phyloP scores from a whole-genome alignment of 2,888 invertebrate species.

The Ormyrus thymus region DNA sequence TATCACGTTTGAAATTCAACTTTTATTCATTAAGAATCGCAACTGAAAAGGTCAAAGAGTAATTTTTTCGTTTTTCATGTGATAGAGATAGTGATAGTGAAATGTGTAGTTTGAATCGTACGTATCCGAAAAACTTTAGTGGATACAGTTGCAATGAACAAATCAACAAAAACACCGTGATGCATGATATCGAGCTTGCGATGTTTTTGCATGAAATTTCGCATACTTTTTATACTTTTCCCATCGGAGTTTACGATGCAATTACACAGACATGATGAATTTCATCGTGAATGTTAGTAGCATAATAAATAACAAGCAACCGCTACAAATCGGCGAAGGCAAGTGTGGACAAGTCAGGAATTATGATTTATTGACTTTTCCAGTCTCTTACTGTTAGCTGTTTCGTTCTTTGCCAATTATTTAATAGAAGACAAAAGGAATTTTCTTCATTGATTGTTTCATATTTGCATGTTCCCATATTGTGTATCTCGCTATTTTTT shows the following conservation, averaged over 20 bases:
- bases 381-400: slow-evolving; percentile 47
- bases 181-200: slow-evolving; percentile 47
- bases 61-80: slow-evolving; percentile 26
- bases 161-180: slow-evolving; percentile 31
- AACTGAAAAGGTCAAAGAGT: slow-evolving; percentile 39
- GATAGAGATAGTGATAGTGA: background rate
- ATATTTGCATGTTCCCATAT: slow-evolving; percentile 19
- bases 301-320: slow-evolving; percentile 68
- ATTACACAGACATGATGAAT: slow-evolving; percentile 19
- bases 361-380: slow-evolving; percentile 52
- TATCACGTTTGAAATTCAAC: too few relatives aligned
- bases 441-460: slow-evolving; percentile 30
- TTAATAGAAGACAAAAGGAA: slow-evolving; percentile 9
- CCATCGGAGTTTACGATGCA: slow-evolving; percentile 16
- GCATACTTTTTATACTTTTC: slow-evolving; percentile 32
- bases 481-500: slow-evolving; percentile 20
- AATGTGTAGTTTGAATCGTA: slow-evolving; percentile 26
- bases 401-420: slow-evolving; percentile 25
- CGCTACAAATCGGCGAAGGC: slow-evolving; percentile 73
- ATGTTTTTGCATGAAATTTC: slow-evolving; percentile 54
- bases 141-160: slow-evolving; percentile 31
- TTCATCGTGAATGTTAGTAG: slow-evolving; percentile 19
- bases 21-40: too few relatives aligned
- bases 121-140: slow-evolving; percentile 3
- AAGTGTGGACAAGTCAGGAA: slow-evolving; percentile 67